These are phyloP conservation scores for Gibbula magus DNA, from an alignment of 2,888 invertebrate genomes.

Conservation along the genomic window DNA sequence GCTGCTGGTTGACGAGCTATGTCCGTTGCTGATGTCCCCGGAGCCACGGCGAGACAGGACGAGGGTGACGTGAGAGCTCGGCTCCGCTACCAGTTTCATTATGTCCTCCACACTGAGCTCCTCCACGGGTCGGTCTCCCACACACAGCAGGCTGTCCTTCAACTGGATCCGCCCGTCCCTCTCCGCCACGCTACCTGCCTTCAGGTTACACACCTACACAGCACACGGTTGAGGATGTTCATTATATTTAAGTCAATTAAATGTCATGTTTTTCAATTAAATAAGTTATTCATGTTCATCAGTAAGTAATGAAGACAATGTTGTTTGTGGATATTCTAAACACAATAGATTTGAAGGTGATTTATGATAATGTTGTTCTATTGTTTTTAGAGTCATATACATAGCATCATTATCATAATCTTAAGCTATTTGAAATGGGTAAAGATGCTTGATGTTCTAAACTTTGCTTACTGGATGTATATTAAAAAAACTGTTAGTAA, in stretches of 20 bases:
- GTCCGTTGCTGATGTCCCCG: neutral
- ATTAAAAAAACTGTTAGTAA: too few species aligned
- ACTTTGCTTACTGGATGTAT: too few species aligned
- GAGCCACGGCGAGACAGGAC: slow-evolving; percentile 26
- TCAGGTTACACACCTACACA: slow-evolving; percentile 36
- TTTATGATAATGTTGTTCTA: too few species aligned
- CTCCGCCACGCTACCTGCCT: slow-evolving; percentile 29
- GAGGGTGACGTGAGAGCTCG: slow-evolving; percentile 28
- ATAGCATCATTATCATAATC: too few species aligned
- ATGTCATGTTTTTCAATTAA: neutral
- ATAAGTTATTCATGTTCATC: too few species aligned
- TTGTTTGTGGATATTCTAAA: too few species aligned
- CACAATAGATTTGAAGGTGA: too few species aligned
- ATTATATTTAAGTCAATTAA: neutral
- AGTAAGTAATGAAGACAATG: too few species aligned
- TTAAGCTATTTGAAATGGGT: too few species aligned
- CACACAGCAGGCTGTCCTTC: slow-evolving; percentile 92
- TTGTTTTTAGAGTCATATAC: too few species aligned
- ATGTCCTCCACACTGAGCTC: slow-evolving; percentile 22
- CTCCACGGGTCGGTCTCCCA: slow-evolving; percentile 86
- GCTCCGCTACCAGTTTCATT: slow-evolving; percentile 29
- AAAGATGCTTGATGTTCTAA: too few species aligned
- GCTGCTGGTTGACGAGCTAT: neutral
- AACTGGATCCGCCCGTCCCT: slow-evolving; percentile 71
- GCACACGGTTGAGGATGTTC: neutral